phyloP scores from a whole-genome alignment of 2,888 invertebrate genomes.

The Nymphalis polychloros region DNA sequence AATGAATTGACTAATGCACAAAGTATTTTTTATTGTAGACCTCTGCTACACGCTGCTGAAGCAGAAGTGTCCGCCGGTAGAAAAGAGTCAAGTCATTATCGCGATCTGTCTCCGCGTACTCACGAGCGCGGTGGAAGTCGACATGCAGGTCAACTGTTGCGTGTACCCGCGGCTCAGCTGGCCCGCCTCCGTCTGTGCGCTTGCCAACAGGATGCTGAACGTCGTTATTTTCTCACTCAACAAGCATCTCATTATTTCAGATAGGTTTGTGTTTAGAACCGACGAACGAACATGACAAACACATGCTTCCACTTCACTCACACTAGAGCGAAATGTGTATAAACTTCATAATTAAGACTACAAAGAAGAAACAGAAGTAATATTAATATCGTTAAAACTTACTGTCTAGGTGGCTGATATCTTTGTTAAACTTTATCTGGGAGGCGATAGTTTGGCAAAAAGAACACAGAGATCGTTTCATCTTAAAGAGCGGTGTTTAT shows the following conservation, averaged over 20 bases:
- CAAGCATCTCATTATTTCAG: constrained; percentile 55
- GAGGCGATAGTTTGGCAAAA: constrained; percentile 66
- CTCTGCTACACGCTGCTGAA: constrained; percentile 58
- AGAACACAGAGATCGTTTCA: constrained; percentile 55
- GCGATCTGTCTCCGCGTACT: constrained; percentile 55
- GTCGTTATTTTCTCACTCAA: constrained; percentile 53
- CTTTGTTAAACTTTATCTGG: constrained; percentile 70
- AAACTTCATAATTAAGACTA: too few species aligned
- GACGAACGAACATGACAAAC: neutral
- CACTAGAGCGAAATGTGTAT: too few species aligned
- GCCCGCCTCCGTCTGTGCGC: constrained; percentile 51
- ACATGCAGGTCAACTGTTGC: constrained; percentile 47
- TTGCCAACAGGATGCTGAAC: constrained; percentile 56
- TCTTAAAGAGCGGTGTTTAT: constrained; percentile 62
- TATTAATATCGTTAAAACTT: too few species aligned
- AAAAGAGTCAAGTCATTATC: constrained; percentile 60
- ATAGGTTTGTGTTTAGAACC: constrained; percentile 50
- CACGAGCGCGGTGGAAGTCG: constrained; percentile 47
- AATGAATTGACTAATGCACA: too few species aligned
- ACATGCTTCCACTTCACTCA: too few species aligned
- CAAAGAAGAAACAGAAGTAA: too few species aligned
- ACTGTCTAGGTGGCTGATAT: constrained; percentile 62
- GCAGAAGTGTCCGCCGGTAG: constrained; percentile 60
- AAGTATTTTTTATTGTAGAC: constrained; percentile 45
- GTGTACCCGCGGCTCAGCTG: constrained; percentile 63